Evolutionary conservation across 1,140 invertebrate genomes (phyloP), one percentile per base, ranked within the genome.

Genomic region (Delia radicum): DNA sequence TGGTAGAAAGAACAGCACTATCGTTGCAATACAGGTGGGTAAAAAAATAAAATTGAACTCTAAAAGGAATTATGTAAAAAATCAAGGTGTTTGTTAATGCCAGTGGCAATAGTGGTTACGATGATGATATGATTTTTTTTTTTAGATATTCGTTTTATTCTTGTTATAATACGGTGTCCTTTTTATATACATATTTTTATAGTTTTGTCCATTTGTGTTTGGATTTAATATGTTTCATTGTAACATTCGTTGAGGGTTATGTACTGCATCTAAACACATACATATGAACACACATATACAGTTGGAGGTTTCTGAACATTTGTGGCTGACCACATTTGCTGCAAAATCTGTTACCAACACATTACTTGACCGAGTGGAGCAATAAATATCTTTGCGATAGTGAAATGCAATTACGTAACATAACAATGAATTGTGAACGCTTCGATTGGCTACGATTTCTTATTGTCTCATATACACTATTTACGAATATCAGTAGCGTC

Each of bases 361-460:
- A 48, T 55, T 61, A 55, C 42, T 61, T 73, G 72, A 61, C 72
- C 48, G 72, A 61, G 42, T 73, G 42, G 29, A 33, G 42, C 42
- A 18, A 73, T 73, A 73, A 73, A 73, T 73, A 69, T 73, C 72
- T 28, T 21, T 55, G 72, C 42, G 72, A 73, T 73, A 73, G 18
- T 61, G 42, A 61, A 73, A 73, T 73, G 42, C 72, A 73, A 73
- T 73, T 73, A 73, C 72, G 72, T 73, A 73, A 48, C 72, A 69
- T 69, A 69, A 69, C 65, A 69, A 69, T 69, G 65, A 73, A 73
- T 61, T 55, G 48, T 73, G 72, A 55, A 48, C 42, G 31, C 72
- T 61, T 55, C 72, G 42, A 61, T 73, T 73, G 48, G 24, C 31
- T 55, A 37, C 13, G 42, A 48, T 48, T 73, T 73, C 65, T 69